Evolutionary conservation across 2,113 vertebrate species (phyloP).

Genomic region (Scalopus aquaticus): DNA sequence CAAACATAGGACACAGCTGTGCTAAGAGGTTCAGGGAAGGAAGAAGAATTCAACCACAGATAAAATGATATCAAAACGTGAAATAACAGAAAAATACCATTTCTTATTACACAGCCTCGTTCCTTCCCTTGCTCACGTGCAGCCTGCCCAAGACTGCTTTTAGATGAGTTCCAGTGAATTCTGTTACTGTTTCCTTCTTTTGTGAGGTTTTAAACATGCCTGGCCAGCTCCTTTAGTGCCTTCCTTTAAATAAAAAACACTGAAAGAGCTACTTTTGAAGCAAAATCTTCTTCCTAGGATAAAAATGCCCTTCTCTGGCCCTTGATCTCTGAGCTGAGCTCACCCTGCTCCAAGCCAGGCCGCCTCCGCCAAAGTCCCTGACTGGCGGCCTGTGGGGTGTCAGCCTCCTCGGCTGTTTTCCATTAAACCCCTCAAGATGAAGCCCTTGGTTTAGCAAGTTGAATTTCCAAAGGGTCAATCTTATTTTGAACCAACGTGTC

Average conservation of each 20-base stretch:
- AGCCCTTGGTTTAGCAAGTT: neutral
- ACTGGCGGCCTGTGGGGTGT: neutral
- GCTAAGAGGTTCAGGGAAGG: neutral
- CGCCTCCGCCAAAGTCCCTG: neutral
- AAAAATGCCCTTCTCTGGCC: neutral
- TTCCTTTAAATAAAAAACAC: neutral
- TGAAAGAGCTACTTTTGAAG: constrained; percentile 38
- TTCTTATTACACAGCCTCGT: fast-evolving
- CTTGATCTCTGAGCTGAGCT: neutral
- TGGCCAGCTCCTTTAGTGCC: neutral
- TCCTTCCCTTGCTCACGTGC: neutral
- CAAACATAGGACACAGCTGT: neutral
- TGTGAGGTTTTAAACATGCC: neutral
- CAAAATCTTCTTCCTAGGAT: neutral
- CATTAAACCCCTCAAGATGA: constrained; percentile 5
- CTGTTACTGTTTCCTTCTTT: neutral
- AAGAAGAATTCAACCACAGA: neutral
- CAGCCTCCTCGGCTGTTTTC: constrained; percentile 30
- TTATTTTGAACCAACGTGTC: constrained; percentile 50
- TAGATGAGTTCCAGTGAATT: neutral
- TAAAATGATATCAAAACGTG: neutral
- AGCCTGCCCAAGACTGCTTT: neutral
- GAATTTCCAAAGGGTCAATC: constrained; percentile 56
- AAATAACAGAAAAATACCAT: neutral
- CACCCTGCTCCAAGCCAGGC: neutral